Evolutionary conservation across 2,113 vertebrate species (phyloP).

Genomic region (Bagarius yarrelli): DNA sequence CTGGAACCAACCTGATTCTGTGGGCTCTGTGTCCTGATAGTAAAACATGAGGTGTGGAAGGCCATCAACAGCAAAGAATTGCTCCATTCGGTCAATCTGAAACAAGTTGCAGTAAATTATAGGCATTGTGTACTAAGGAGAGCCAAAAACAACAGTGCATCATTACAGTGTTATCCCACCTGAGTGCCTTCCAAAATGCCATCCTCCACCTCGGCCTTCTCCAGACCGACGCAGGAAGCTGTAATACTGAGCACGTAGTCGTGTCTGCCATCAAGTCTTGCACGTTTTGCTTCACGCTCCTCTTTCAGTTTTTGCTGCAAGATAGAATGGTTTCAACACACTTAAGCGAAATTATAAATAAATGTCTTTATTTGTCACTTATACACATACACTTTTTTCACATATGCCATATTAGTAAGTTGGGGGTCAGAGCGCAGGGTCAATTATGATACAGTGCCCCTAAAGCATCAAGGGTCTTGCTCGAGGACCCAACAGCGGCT

Average conservation of each 20-base stretch:
- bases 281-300: slow-evolving; percentile 86
- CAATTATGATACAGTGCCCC: no score
- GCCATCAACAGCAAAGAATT: slow-evolving; percentile 81
- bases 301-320: slow-evolving; percentile 89
- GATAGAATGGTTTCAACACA: slow-evolving; percentile 32
- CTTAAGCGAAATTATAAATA: no score
- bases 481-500: no score
- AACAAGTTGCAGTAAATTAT: not conserved
- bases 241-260: slow-evolving; percentile 82
- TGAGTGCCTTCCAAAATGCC: slow-evolving; percentile 86
- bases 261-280: slow-evolving; percentile 83
- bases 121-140: not conserved
- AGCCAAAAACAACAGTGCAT: not conserved
- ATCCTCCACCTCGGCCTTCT: slow-evolving; percentile 86
- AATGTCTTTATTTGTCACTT: no score
- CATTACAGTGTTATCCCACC: slow-evolving; percentile 59
- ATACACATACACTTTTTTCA: no score
- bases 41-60: slow-evolving; percentile 86
- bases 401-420: no score
- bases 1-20: slow-evolving; percentile 73
- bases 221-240: slow-evolving; percentile 80
- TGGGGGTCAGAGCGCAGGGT: no score
- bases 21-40: slow-evolving; percentile 79
- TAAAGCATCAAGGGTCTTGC: no score
- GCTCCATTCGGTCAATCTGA: slow-evolving; percentile 87